Percentiles rank a stretch among this genome's conserved stretches.
phyloP scores from a whole-genome alignment of 2,797 vertebrate species.

The Lagodon rhomboides region DNA sequence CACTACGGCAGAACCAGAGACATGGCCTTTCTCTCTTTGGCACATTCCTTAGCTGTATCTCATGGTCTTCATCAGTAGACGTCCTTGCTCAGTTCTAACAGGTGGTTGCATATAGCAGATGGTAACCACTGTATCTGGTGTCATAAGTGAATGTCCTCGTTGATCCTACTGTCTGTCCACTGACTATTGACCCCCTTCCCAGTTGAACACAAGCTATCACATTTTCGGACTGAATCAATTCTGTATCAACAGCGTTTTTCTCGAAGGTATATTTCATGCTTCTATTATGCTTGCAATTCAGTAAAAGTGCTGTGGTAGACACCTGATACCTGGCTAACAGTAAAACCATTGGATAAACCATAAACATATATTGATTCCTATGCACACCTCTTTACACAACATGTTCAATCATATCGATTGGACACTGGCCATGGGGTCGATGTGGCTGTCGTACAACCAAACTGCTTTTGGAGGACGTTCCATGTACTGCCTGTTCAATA shows the following conservation, averaged over 20 bases:
- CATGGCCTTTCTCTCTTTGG: too few species aligned
- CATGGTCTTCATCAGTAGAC: not conserved
- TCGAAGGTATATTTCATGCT: too few species aligned
- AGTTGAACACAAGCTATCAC: not conserved
- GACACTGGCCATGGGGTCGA: not conserved
- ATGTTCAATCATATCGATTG: not conserved
- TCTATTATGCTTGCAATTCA: not conserved
- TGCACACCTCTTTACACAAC: not conserved
- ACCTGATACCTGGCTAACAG: not conserved
- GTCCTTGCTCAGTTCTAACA: not conserved
- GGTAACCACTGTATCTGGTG: not conserved
- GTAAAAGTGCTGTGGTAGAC: not conserved
- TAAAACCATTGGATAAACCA: not conserved
- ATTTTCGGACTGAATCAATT: not conserved
- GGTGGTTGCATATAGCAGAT: not conserved
- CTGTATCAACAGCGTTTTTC: not conserved
- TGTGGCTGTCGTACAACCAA: not conserved
- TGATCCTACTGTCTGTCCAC: not conserved
- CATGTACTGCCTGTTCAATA: not conserved
- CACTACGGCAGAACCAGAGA: too few species aligned
- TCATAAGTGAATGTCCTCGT: not conserved
- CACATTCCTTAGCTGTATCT: too few species aligned
- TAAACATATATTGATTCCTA: too few species aligned
- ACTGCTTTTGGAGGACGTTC: not conserved
- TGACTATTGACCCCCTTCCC: not conserved